Percentiles rank a stretch among this genome's conserved stretches.
Conservation (phyloP, 1,140 invertebrate species). For the Aphaenogaster floridana region DNA sequence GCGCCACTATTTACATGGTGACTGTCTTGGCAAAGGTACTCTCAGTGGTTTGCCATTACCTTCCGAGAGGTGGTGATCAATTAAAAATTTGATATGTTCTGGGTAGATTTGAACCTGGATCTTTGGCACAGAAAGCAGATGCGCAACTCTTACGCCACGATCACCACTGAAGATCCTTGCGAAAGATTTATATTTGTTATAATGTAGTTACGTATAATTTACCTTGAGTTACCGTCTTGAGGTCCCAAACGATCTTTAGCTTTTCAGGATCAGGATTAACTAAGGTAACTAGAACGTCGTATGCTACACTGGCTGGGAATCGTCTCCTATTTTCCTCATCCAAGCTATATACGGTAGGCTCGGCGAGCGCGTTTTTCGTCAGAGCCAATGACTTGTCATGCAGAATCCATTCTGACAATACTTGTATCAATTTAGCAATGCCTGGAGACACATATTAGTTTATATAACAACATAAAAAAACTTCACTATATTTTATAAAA, state of each 20-base stretch:
- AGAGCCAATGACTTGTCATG: slow-evolving; percentile 82
- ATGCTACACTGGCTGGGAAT: slow-evolving; percentile 88
- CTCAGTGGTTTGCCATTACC: too few species aligned
- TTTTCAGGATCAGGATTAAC: slow-evolving; percentile 92
- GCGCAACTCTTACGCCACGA: too few species aligned
- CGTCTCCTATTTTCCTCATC: slow-evolving; percentile 85
- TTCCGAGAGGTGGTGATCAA: too few species aligned
- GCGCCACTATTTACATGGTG: too few species aligned
- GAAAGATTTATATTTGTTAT: neutral
- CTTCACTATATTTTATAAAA: neutral
- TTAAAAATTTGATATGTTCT: too few species aligned
- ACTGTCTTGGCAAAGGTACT: too few species aligned
- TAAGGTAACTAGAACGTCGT: slow-evolving; percentile 92
- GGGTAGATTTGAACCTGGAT: too few species aligned
- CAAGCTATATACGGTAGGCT: slow-evolving; percentile 83
- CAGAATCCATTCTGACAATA: slow-evolving; percentile 84
- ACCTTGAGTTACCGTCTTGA: slow-evolving; percentile 89
- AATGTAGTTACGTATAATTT: slow-evolving; percentile 56
- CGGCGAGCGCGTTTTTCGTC: slow-evolving; percentile 82
- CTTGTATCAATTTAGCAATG: slow-evolving; percentile 77
- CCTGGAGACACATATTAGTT: slow-evolving; percentile 69
- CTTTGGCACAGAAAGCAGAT: too few species aligned
- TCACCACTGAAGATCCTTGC: too few species aligned
- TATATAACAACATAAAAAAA: neutral
- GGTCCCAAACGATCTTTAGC: slow-evolving; percentile 90